A percentile compares a stretch with the other conserved stretches of the same genome.
Conservation (phyloP, 2,797 vertebrate species). For the Cichlasoma orientale region DNA sequence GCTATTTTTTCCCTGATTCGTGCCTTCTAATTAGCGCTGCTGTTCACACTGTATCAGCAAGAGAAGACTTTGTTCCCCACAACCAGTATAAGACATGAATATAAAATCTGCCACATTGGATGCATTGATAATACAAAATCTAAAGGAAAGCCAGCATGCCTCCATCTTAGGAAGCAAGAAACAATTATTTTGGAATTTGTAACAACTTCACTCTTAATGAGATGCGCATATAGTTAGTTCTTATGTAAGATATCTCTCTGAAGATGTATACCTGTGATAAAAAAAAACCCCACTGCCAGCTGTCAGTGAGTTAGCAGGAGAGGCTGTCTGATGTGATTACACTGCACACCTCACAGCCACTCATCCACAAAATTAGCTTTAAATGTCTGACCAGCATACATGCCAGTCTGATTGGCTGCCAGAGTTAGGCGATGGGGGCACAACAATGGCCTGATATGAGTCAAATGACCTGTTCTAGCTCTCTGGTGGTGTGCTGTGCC, state of each 20-base stretch:
- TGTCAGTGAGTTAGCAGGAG: slow-evolving; percentile 50
- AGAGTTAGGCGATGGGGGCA: slow-evolving; percentile 48
- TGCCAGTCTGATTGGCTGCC: slow-evolving; percentile 62
- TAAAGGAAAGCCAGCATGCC: not conserved
- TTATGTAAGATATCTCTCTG: slow-evolving; percentile 8
- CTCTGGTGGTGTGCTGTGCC: slow-evolving; percentile 16
- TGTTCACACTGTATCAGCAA: slow-evolving; percentile 20
- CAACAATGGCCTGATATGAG: slow-evolving; percentile 63
- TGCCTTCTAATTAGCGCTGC: slow-evolving; percentile 12
- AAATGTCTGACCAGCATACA: slow-evolving; percentile 55
- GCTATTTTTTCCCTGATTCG: not conserved
- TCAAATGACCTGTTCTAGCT: slow-evolving; percentile 65
- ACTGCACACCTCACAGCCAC: slow-evolving; percentile 49
- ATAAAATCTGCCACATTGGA: slow-evolving; percentile 5
- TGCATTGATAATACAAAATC: slow-evolving; percentile 5
- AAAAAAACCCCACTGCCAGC: slow-evolving; percentile 50
- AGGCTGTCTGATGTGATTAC: slow-evolving; percentile 61
- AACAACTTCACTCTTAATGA: not conserved
- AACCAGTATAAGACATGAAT: slow-evolving; percentile 17
- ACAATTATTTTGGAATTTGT: not conserved
- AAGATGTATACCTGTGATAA: slow-evolving; percentile 47
- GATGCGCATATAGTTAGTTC: not conserved
- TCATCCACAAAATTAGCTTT: slow-evolving; percentile 69
- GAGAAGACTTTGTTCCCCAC: slow-evolving; percentile 1
- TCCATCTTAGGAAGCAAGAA: slow-evolving; percentile 2